phyloP scores from a whole-genome alignment of 2,888 invertebrate genomes.

The Clunio marinus region DNA sequence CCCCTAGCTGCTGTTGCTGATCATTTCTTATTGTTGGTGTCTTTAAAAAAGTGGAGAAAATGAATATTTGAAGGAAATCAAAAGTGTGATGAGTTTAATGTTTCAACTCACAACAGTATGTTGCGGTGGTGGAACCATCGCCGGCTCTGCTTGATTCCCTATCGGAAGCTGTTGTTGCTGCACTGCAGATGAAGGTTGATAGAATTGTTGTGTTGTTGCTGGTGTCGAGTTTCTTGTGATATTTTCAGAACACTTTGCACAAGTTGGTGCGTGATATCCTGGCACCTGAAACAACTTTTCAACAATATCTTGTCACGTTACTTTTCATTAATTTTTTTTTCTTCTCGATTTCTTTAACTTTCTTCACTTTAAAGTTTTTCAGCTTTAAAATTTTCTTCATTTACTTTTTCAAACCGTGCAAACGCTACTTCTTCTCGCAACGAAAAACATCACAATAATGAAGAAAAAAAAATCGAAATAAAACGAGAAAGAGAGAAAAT shows the following conservation, averaged over 20 bases:
- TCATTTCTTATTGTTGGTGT: conserved; percentile 3
- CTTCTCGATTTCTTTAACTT: no score
- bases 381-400: neutral
- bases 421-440: conserved; percentile 21
- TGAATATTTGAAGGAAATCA: neutral
- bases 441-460: conserved; percentile 38
- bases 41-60: neutral
- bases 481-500: conserved; percentile 36
- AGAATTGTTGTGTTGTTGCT: neutral
- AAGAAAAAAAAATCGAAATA: conserved; percentile 36
- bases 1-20: conserved; percentile 27
- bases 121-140: neutral
- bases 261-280: conserved; percentile 51
- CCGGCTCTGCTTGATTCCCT: no score
- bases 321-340: no score
- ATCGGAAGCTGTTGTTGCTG: no score
- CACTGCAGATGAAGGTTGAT: neutral
- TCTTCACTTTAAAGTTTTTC: conserved; percentile 7
- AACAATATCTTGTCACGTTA: no score
- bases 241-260: conserved; percentile 52
- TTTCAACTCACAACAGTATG: conserved; percentile 13
- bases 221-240: conserved; percentile 45
- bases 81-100: neutral
- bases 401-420: neutral
- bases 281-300: conserved; percentile 51